These are phyloP conservation scores for Cyphomyrus discorhynchus DNA, from an alignment of 2,113 vertebrate species.

Conservation along the genomic window DNA sequence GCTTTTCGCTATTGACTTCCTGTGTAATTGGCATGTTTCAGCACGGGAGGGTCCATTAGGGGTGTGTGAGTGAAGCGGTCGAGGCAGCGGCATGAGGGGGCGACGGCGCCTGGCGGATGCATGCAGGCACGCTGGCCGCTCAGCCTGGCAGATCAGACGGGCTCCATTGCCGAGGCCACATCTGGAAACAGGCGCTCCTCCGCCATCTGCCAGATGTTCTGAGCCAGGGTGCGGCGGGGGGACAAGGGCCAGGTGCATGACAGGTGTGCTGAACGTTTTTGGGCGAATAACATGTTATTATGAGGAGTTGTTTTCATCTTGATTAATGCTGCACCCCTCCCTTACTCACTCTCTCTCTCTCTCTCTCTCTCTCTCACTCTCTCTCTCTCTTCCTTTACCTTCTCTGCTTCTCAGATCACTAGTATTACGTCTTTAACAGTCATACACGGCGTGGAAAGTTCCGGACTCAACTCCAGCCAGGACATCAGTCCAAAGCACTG, in stretches of 20 bases:
- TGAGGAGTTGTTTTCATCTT: not conserved
- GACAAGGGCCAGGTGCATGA: not conserved
- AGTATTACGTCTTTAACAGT: not conserved
- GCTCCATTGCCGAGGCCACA: not conserved
- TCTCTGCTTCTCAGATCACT: not conserved
- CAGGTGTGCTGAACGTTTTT: not conserved
- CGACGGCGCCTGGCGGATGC: not conserved
- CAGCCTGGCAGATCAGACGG: not conserved
- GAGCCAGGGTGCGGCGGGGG: not conserved
- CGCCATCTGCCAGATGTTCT: slow-evolving; percentile 6
- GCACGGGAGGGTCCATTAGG: not conserved
- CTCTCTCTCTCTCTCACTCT: too few species aligned
- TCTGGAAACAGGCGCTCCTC: not conserved
- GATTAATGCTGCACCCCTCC: not conserved
- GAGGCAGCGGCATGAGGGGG: not conserved
- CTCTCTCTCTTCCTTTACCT: not conserved
- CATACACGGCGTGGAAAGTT: not conserved
- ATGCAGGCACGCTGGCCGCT: not conserved
- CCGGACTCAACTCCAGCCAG: not conserved
- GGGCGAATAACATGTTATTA: not conserved
- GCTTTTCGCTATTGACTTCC: not conserved
- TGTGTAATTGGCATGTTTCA: not conserved
- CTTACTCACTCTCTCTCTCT: not conserved
- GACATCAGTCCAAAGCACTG: not conserved
- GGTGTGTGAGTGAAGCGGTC: not conserved